Base-by-base conservation (phyloP, 2,888 invertebrate species). In the Cloeon dipterum region DNA sequence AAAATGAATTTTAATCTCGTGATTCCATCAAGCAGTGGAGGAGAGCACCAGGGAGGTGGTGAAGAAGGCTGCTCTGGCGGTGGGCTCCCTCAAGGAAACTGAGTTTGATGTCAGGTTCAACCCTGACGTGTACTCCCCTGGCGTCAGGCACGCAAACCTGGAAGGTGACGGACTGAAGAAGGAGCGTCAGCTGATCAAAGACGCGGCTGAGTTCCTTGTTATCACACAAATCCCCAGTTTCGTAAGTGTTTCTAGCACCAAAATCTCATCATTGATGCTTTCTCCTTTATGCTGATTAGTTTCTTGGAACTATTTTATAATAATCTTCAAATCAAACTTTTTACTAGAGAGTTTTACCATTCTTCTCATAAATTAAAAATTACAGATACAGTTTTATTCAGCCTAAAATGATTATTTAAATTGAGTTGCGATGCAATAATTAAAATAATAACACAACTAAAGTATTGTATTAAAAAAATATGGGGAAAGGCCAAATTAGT, bases 51-150 rank as follows among this genome's bases (percentile, higher is more conserved):
- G 76, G 46, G 83, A 83, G 42, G 78, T 83, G 32, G 85, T 96
- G 0, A 76, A 75, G 45, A 75, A 79, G 42, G 94, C 96, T 3
- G 85, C 91, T 5, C 63, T 72, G 5, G 82, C 88, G 18, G 93
- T 96, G 4, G 88, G 88, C 1, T 96, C 94, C 0, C 66, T 96
- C 5, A 85, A 86, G 55, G 91, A 93, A 46, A 78, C 85, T 0
- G 93, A 93, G 57, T 94, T 96, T 58, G 91, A 89, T 55, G 82
- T 98, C 44, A 73, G 91, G 42, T 98, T 98, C 61, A 98, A 98
- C 63, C 93, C 96, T 1, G 98, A 98, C 60, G 89, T 94, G 42
- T 96, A 83, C 61, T 94, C 94, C 8, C 82, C 85, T 1, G 88
- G 88, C 37, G 93, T 98, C 41, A 69, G 66, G 39, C 93, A 94